These are phyloP conservation scores for Mythimna vitellina DNA, from an alignment of 2,888 invertebrate species.

Conservation along the genomic window DNA sequence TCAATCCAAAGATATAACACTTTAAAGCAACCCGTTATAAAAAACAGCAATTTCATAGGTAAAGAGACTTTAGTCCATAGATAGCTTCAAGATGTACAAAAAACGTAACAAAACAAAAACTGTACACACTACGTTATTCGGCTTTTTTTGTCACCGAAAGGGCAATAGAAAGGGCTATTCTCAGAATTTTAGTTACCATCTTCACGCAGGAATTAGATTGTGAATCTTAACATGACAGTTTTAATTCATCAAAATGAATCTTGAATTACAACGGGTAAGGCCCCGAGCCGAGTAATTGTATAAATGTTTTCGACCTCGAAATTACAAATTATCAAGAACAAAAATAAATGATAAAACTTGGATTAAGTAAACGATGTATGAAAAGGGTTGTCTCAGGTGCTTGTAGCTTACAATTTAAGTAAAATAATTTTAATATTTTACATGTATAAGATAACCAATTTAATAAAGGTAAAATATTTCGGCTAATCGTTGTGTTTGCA, in stretches of 20 bases:
- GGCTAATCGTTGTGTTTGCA: background rate
- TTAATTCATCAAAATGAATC: slow-evolving; percentile 17
- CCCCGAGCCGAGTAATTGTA: slow-evolving; percentile 6
- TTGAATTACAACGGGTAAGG: background rate
- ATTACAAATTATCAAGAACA: slow-evolving; percentile 9
- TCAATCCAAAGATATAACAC: no score
- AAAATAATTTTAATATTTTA: background rate
- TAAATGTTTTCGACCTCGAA: background rate
- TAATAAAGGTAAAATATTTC: background rate
- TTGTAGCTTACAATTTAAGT: background rate
- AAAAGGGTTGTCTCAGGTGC: slow-evolving; percentile 23
- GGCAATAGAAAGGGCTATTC: no score
- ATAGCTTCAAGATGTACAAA: no score
- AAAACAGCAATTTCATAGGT: no score
- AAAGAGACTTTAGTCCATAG: no score
- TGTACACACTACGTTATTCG: no score
- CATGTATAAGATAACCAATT: background rate
- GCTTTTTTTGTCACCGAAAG: no score
- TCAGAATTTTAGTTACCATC: no score
- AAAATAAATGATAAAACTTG: slow-evolving; percentile 2
- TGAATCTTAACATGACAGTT: background rate
- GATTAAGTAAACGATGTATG: slow-evolving; percentile 4
- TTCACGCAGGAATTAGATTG: background rate
- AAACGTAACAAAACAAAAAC: no score
- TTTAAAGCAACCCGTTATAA: no score